Evolutionary conservation across 2,113 vertebrate species (phyloP).

Genomic region (Cyprinodon brontotheroides): DNA sequence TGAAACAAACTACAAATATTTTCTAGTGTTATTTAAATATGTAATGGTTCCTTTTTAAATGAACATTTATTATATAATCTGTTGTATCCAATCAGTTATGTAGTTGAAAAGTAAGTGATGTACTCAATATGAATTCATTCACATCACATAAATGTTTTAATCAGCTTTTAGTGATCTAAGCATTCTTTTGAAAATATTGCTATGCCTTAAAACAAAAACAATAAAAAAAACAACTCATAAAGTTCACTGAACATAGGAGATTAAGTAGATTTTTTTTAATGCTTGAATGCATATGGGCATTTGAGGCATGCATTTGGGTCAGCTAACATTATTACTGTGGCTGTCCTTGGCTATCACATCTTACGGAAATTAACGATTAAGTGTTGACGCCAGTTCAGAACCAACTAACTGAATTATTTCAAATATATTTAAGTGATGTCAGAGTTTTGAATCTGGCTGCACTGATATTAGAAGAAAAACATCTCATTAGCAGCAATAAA

Average conservation of each 20-base stretch:
- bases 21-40: not conserved
- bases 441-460: constrained; percentile 2
- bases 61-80: constrained; percentile 4
- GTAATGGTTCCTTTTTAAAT: not conserved
- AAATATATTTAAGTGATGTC: not conserved
- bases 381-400: not conserved
- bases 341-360: not conserved
- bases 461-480: not conserved
- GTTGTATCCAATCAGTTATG: constrained; percentile 4
- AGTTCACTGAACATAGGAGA: not conserved
- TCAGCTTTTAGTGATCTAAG: constrained; percentile 5
- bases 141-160: too few species aligned
- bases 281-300: constrained; percentile 1
- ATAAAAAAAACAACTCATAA: not conserved
- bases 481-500: constrained; percentile 1
- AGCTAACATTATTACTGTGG: constrained; percentile 1
- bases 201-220: constrained; percentile 3
- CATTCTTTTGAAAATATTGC: not conserved
- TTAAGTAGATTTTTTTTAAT: not conserved
- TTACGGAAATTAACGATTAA: constrained; percentile 5
- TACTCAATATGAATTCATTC: constrained; percentile 27
- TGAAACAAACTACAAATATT: not conserved
- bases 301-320: not conserved
- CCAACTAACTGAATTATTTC: not conserved
- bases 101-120: constrained; percentile 31